Evolutionary conservation across 1,140 invertebrate species (phyloP).

Genomic region (Micrasema longulum): DNA sequence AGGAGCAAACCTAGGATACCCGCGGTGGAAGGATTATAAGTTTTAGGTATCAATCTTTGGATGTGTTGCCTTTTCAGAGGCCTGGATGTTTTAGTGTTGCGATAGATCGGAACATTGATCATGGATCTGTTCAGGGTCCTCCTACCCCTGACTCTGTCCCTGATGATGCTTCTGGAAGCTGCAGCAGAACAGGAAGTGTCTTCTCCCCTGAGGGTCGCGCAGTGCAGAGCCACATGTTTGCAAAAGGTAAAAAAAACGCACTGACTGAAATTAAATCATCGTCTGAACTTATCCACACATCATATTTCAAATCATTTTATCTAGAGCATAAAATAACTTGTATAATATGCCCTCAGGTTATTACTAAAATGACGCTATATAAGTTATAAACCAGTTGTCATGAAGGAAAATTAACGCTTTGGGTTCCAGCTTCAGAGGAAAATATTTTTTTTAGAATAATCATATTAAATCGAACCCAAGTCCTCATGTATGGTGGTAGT

Average conservation of each 20-base stretch:
- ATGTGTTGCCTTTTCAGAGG: slow-evolving; percentile 9
- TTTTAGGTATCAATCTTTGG: slow-evolving; percentile 19
- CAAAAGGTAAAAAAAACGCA: slow-evolving; percentile 73
- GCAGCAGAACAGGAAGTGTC: slow-evolving; percentile 68
- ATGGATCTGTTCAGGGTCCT: slow-evolving; percentile 34
- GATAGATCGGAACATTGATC: slow-evolving; percentile 17
- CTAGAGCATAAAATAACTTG: no score
- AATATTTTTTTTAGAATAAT: no score
- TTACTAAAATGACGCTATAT: no score
- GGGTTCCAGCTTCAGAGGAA: no score
- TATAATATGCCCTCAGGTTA: no score
- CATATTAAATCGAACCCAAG: no score
- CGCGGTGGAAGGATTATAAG: slow-evolving; percentile 1
- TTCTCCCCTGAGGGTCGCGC: slow-evolving; percentile 74
- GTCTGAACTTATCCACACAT: no score
- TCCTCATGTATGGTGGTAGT: no score
- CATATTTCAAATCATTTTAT: no score
- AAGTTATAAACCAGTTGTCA: no score
- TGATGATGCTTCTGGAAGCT: background rate
- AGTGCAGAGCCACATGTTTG: slow-evolving; percentile 75
- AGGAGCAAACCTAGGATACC: slow-evolving; percentile 3
- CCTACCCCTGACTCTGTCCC: slow-evolving; percentile 23
- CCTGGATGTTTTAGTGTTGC: slow-evolving; percentile 7
- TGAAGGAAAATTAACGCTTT: no score
- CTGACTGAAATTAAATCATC: no score